Evolutionary conservation across 2,797 vertebrate species (phyloP).

Genomic region (Schizopygopsis malacanthus): DNA sequence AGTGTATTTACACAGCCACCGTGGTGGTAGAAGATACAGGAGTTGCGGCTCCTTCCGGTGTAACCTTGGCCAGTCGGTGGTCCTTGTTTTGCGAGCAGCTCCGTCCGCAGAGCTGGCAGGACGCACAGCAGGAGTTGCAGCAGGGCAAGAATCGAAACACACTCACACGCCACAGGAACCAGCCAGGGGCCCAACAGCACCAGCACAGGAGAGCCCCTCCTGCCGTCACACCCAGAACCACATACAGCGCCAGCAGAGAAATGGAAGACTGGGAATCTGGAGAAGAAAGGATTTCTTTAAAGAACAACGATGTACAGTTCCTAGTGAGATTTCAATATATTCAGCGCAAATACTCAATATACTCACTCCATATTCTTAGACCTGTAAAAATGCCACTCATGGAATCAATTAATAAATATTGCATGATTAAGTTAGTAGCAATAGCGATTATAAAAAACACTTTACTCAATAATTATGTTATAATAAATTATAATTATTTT

Average conservation of each 20-base stretch:
- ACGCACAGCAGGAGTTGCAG: conserved; percentile 77
- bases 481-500: no score
- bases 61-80: conserved; percentile 77
- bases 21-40: conserved; percentile 56
- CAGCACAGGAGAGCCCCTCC: conserved; percentile 77
- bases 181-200: conserved; percentile 83
- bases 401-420: not conserved
- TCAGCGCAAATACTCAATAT: not conserved
- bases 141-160: conserved; percentile 76
- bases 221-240: conserved; percentile 72
- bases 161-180: conserved; percentile 79
- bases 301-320: not conserved
- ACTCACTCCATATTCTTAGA: not conserved
- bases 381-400: not conserved
- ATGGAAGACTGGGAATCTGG: conserved; percentile 71
- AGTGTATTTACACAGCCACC: conserved; percentile 67
- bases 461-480: not conserved
- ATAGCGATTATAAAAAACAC: not conserved
- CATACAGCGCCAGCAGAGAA: conserved; percentile 76
- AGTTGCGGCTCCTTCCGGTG: conserved; percentile 68
- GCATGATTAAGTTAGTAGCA: not conserved
- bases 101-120: conserved; percentile 77
- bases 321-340: not conserved
- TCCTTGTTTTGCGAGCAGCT: conserved; percentile 77
- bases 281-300: not conserved